These are phyloP conservation scores for Morone chrysops DNA, from an alignment of 2,113 vertebrate genomes.

Conservation along the genomic window DNA sequence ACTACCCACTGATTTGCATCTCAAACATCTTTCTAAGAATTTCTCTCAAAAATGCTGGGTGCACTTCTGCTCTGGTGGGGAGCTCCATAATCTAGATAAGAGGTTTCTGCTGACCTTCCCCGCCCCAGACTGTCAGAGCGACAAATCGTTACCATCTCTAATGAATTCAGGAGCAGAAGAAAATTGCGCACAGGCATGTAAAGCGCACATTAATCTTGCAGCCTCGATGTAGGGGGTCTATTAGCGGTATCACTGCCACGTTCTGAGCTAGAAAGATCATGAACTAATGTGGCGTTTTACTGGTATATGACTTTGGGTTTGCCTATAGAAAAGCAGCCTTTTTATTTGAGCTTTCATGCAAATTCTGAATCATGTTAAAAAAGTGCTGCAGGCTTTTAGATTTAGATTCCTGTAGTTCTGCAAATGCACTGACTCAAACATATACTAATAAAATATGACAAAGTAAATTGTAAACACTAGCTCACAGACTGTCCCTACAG, in stretches of 20 bases:
- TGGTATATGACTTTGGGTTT: background rate
- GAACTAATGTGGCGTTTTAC: conserved; percentile 7
- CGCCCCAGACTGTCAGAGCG: conserved; percentile 51
- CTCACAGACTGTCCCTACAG: background rate
- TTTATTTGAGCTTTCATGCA: conserved; percentile 15
- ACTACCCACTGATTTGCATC: conserved; percentile 41
- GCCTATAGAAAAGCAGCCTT: conserved; percentile 4
- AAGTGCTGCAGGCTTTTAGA: background rate
- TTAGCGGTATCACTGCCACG: conserved; percentile 24
- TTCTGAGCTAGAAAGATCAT: conserved; percentile 17
- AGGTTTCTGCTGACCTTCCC: conserved; percentile 66
- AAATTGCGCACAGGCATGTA: conserved; percentile 48
- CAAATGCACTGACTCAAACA: conserved; percentile 4
- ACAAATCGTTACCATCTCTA: conserved; percentile 73
- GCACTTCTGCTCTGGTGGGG: conserved; percentile 25
- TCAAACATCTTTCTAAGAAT: conserved; percentile 27
- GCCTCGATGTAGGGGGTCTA: conserved; percentile 50
- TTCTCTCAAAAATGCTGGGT: background rate
- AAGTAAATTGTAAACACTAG: conserved; percentile 2
- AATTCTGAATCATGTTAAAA: background rate
- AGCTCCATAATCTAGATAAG: conserved; percentile 62
- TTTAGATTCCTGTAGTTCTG: conserved; percentile 9
- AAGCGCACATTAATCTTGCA: conserved; percentile 59
- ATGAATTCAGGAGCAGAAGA: conserved; percentile 72
- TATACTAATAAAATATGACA: conserved; percentile 37